Evolutionary conservation across 2,888 invertebrate genomes (phyloP), one percentile per base, ranked within the genome.

Genomic region (Bombylius major): DNA sequence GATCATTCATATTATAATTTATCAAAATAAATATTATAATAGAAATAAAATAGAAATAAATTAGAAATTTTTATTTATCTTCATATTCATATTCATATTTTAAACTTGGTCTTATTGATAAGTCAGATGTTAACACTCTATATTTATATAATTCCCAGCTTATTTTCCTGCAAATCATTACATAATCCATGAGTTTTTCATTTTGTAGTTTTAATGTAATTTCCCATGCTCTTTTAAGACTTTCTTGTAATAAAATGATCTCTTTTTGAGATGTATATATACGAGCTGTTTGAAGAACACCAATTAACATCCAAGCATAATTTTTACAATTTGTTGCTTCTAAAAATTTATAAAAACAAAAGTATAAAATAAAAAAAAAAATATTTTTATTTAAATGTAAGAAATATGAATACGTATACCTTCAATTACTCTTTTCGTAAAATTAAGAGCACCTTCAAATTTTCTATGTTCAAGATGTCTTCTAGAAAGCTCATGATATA

Each of bases 391-490:
- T n/a, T n/a, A n/a, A n/a, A n/a, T n/a, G n/a, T n/a, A n/a, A n/a
- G n/a, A n/a, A 34, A 36, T n/a, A 34, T 13, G 4, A 7, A 50
- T 1, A n/a, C 32, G 8, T 48, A 33, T 36, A 57, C 59, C 59
- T 33, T 56, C 57, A 11, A 59, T 47, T 33, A 57, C 48, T 51
- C 53, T 59, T 36, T 48, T 59, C 7, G 54, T 56, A 12, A 59
- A 31, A 4, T 54, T 31, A 9, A 54, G 23, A 5, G 53, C 39
- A 32, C 56, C 57, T 52, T 59, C 57, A 50, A 59, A 56, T 50
- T 59, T 57, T 45, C 56, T 54, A 14, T 57, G 56, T 2, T 54
- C 49, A 34, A 59, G 23, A 48, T 57, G 59, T 52, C 47, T 54
- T 31, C 42, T 54, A 13, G 56, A 56, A 14, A 52, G 46, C 51